Conservation (phyloP, 1,140 invertebrate genomes). For the Trichomalopsis sarcophagae region DNA sequence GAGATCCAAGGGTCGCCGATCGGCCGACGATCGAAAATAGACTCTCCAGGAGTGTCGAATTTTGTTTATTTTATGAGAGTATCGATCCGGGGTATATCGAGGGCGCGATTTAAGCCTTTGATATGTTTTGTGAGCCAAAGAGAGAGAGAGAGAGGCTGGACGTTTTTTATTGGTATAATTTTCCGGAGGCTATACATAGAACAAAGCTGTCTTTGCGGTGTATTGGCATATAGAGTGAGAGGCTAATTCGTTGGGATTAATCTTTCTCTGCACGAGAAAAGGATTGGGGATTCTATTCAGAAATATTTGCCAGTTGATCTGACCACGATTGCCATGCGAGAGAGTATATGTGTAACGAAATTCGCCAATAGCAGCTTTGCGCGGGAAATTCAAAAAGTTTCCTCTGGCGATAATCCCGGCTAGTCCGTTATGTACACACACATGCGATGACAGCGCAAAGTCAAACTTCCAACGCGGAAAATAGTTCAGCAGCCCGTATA, state of each 20-base stretch:
- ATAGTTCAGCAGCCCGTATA: background rate
- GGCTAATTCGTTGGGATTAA: too few species aligned
- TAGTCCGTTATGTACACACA: background rate
- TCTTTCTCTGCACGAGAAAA: too few species aligned
- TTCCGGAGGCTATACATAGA: background rate
- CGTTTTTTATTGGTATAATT: background rate
- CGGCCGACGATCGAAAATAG: slow-evolving; percentile 12
- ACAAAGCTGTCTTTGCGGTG: too few species aligned
- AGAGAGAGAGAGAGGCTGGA: background rate
- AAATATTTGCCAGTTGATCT: too few species aligned
- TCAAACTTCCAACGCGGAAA: background rate
- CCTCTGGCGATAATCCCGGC: background rate
- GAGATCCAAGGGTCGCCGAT: background rate
- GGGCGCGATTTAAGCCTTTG: background rate
- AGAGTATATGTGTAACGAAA: background rate
- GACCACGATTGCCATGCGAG: background rate
- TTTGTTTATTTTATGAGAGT: background rate
- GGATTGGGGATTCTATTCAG: too few species aligned
- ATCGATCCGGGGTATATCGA: background rate
- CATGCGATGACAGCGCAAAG: slow-evolving; percentile 12
- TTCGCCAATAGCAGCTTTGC: background rate
- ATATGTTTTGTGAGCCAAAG: background rate
- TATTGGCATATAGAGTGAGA: too few species aligned
- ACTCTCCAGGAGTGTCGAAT: background rate
- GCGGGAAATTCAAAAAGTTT: slow-evolving; percentile 28